Conservation (phyloP, 2,888 invertebrate species). For the Trissolcus japonicus region DNA sequence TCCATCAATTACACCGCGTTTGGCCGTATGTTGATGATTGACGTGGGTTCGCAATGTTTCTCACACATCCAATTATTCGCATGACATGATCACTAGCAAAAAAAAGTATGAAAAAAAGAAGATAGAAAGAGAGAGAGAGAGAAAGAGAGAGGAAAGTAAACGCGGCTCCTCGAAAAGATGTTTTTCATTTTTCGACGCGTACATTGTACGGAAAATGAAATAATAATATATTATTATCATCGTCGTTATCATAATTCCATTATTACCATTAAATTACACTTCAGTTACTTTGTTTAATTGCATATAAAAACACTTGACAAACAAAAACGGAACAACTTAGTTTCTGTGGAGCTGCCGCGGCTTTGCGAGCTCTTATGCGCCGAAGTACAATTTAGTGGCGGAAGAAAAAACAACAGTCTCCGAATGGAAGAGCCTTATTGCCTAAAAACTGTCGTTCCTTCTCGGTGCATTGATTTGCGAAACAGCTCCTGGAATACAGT, state of each 20-base stretch:
- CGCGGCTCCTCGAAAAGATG: constrained; percentile 31
- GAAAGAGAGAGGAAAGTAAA: constrained; percentile 48
- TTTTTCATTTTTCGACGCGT: constrained; percentile 59
- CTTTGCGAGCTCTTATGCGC: constrained; percentile 32
- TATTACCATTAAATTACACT: constrained; percentile 70
- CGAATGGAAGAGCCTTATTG: constrained; percentile 23
- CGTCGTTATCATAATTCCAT: constrained; percentile 59
- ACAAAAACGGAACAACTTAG: constrained; percentile 75
- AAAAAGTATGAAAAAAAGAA: too few species aligned
- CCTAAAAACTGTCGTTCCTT: constrained; percentile 19
- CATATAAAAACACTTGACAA: constrained; percentile 75
- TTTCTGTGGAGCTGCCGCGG: constrained; percentile 71
- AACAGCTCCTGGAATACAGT: constrained; percentile 75
- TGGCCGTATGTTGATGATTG: constrained; percentile 58
- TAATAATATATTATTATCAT: constrained; percentile 59
- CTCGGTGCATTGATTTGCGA: neutral
- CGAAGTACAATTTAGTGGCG: constrained; percentile 30
- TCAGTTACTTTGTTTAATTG: constrained; percentile 64
- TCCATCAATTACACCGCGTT: constrained; percentile 69
- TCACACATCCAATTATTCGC: constrained; percentile 62
- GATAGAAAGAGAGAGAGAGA: too few species aligned
- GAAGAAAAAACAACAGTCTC: constrained; percentile 21
- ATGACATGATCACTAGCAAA: constrained; percentile 55
- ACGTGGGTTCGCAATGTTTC: constrained; percentile 65
- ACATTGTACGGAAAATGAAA: constrained; percentile 70